Percentiles rank a stretch among this genome's conserved stretches.
Evolutionary conservation across 1,140 invertebrate species (phyloP).

Genomic region (Drosophila bifasciata): DNA sequence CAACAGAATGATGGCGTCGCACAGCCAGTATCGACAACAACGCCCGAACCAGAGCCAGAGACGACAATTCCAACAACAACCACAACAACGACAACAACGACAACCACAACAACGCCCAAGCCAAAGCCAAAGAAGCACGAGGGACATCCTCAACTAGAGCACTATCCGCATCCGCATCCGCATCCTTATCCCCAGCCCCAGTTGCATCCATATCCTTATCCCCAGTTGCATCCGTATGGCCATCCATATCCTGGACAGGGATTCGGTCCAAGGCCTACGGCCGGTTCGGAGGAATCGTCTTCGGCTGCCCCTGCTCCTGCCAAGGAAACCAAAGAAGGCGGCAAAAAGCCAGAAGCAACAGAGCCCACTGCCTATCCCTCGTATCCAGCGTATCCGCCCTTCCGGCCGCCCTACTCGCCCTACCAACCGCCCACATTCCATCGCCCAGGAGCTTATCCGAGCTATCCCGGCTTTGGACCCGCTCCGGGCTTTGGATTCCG

Average conservation of each 20-base stretch:
- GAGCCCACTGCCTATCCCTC: conserved; percentile 12
- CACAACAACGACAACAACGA: conserved; percentile 29
- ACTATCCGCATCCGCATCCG: neutral
- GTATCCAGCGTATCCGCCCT: conserved; percentile 26
- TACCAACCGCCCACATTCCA: conserved; percentile 25
- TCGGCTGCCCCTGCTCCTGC: neutral
- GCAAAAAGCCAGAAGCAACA: conserved; percentile 8
- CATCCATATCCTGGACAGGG: conserved; percentile 7
- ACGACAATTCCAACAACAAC: conserved; percentile 35
- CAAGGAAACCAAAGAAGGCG: conserved; percentile 3
- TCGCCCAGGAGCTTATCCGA: neutral
- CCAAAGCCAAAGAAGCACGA: conserved; percentile 37
- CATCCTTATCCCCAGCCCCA: conserved; percentile 18
- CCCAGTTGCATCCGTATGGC: conserved; percentile 3
- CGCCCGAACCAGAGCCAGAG: conserved; percentile 29
- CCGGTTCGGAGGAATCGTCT: neutral
- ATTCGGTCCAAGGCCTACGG: neutral
- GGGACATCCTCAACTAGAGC: conserved; percentile 10
- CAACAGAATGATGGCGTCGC: conserved; percentile 9
- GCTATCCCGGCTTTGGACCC: conserved; percentile 12
- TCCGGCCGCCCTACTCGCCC: conserved; percentile 36
- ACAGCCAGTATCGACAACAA: conserved; percentile 39
- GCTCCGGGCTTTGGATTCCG: conserved; percentile 5
- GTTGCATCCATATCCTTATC: neutral
- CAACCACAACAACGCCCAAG: conserved; percentile 39